phyloP scores from a whole-genome alignment of 2,797 vertebrate genomes.

The Danio tinwini region DNA sequence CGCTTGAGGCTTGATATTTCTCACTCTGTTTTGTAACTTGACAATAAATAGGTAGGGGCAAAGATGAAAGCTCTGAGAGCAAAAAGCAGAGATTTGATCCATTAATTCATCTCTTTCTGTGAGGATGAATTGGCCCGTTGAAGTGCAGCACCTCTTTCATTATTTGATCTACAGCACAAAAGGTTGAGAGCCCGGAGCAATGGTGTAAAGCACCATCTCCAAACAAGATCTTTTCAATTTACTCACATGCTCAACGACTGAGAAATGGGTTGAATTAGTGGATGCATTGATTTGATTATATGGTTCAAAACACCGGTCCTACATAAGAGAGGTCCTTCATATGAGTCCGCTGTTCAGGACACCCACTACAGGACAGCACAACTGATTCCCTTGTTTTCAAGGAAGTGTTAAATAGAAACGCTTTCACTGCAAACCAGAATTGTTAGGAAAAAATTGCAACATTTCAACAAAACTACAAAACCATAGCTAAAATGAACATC shows the following conservation, averaged over 20 bases:
- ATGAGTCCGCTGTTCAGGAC: not conserved
- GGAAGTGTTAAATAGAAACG: not conserved
- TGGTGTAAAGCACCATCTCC: slow-evolving; percentile 40
- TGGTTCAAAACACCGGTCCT: slow-evolving; percentile 2
- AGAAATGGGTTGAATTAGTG: slow-evolving; percentile 13
- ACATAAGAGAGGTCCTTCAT: slow-evolving; percentile 8
- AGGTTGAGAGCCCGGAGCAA: slow-evolving; percentile 36
- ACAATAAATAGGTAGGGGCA: slow-evolving; percentile 52
- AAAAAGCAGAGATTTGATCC: slow-evolving; percentile 60
- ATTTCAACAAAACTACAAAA: too few relatives aligned
- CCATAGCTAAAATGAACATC: too few relatives aligned
- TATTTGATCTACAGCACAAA: slow-evolving; percentile 62
- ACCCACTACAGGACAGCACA: not conserved
- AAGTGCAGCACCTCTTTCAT: slow-evolving; percentile 54
- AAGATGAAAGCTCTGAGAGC: slow-evolving; percentile 61
- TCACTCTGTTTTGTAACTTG: slow-evolving; percentile 46
- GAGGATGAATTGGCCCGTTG: slow-evolving; percentile 54
- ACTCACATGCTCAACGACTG: slow-evolving; percentile 1
- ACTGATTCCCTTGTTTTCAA: not conserved
- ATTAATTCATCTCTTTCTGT: slow-evolving; percentile 57
- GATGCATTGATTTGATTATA: slow-evolving; percentile 24
- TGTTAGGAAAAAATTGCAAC: too few relatives aligned
- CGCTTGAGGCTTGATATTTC: slow-evolving; percentile 77
- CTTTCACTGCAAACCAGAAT: too few relatives aligned
- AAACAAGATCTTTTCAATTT: slow-evolving; percentile 43